Percentiles rank a stretch among this genome's conserved stretches.
Evolutionary conservation across 1,140 invertebrate species (phyloP).

Genomic region (Apolygus lucorum): DNA sequence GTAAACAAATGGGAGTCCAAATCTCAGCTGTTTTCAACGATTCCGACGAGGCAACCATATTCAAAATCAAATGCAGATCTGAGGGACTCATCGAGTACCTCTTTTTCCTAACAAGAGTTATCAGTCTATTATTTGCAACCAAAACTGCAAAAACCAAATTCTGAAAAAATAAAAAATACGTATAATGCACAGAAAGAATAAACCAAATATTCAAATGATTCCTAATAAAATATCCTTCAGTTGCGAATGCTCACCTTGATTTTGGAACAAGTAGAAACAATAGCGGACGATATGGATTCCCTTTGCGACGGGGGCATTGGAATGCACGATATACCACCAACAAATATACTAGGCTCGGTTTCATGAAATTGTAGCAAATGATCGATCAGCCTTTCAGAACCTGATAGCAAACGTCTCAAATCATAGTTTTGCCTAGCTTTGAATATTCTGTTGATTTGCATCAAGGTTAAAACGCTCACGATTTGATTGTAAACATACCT

Average conservation of each 20-base stretch:
- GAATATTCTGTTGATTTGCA: constrained; percentile 51
- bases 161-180: no score
- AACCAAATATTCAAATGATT: no score
- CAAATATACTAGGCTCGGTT: constrained; percentile 72
- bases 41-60: constrained; percentile 86
- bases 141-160: constrained; percentile 92
- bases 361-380: constrained; percentile 81
- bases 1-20: constrained; percentile 92
- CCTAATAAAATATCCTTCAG: no score
- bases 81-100: constrained; percentile 88
- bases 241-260: no score
- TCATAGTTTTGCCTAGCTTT: constrained; percentile 84
- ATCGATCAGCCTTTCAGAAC: constrained; percentile 85
- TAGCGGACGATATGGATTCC: constrained; percentile 77
- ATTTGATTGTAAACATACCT: background rate
- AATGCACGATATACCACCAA: constrained; percentile 78
- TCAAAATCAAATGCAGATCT: constrained; percentile 88
- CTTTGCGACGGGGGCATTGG: constrained; percentile 67
- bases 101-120: constrained; percentile 89
- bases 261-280: constrained; percentile 75
- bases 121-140: constrained; percentile 80
- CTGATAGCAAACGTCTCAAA: constrained; percentile 71
- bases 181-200: no score
- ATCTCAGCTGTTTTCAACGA: constrained; percentile 91
- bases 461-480: background rate